Base-by-base conservation (phyloP, 1,140 invertebrate genomes). In the Mesaphorura yosii region DNA sequence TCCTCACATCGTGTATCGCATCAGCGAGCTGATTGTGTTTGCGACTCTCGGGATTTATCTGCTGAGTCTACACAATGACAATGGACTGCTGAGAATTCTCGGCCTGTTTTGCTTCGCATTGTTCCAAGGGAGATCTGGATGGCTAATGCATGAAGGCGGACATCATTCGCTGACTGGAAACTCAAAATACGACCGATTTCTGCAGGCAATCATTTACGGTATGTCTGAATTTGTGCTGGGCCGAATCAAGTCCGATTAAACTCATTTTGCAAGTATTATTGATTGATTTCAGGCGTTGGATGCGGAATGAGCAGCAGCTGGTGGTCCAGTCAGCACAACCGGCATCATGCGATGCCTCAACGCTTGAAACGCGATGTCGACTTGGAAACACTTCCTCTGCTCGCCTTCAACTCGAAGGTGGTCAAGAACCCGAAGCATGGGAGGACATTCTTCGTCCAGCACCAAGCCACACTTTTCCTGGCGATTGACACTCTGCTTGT, bases 331-430 rank as follows among this genome's bases (percentile, higher is more conserved):
- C 60, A 63, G 23, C 60, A 63, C 25, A 63, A 63, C 34, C 48
- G 61, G 22, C 61, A 63, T 38, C 61, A 63, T 46, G 61, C 61
- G 3, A 63, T 63, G 61, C 61, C 61, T 10, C 61, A 63, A 26
- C 19, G 61, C 20, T 37, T 63, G 5, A 51, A 53, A 19, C 54
- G 51, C 14, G 61, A 63, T 37, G 61, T 63, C 22, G 61, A 63
- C 38, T 26, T 63, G 19, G 57, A 63, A 42, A 63, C 61, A 2
- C 29, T 63, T 3, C 61, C 61, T 4, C 47, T 63, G 3, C 31
- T 63, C 10, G 61, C 61, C 5, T 63, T 63, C 46, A 63, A 63
- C 31, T 2, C 42, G 1, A 55, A 55, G 45, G 55, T 59, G 6
- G 61, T 63, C 25, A 55, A 51, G 15, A 57, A 63, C 26, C 51